Base-by-base conservation (phyloP, 2,113 vertebrate genomes). In the Siniperca chuatsi region DNA sequence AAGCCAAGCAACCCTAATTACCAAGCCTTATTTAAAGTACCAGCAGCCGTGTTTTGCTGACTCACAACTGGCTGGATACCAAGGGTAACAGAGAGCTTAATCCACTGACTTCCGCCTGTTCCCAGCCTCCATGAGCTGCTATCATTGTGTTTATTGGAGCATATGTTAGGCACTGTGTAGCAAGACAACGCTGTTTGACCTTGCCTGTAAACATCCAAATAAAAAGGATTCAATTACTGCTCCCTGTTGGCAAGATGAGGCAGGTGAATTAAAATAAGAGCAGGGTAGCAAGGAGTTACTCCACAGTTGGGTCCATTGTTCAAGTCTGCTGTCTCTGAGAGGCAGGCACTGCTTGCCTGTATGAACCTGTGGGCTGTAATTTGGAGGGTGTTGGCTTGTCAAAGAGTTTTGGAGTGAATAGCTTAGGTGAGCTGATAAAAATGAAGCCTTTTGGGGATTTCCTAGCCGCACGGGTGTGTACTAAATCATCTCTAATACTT, bases 361-460 rank as follows among this genome's bases (percentile, higher is more conserved):
- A 78, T 78, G 58, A 90, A 90, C 91, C 75, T 90, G 93, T 61
- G 84, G 46, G 79, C 83, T 88, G 58, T 79, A 90, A 89, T 90
- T 92, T 87, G 46, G 16, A 85, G 92, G 86, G 92, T 70, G 91
- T 91, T 93, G 90, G 89, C 84, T 86, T 80, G 79, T 81, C 81
- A 80, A 52, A 79, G 75, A 60, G 11, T 82, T 75, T 61, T 29
- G 44, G 69, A 84, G 57, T 91, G 84, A 91, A 89, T 50, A 64
- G 69, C 69, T 78, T 78, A 89, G 89, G 88, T 90, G 88, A 89
- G 87, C 55, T 87, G 84, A 87, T 84, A 78, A 85, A 70, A 87
- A 85, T 62, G 15, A 91, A 88, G 76, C 77, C 86, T 88, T 91
- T 86, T 48, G 81, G 89, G 82, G 44, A 84, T 84, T 88, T 92